Evolutionary conservation across 2,797 vertebrate genomes (phyloP), one percentile per base, ranked within the genome.

Genomic region (Siniperca obscura): DNA sequence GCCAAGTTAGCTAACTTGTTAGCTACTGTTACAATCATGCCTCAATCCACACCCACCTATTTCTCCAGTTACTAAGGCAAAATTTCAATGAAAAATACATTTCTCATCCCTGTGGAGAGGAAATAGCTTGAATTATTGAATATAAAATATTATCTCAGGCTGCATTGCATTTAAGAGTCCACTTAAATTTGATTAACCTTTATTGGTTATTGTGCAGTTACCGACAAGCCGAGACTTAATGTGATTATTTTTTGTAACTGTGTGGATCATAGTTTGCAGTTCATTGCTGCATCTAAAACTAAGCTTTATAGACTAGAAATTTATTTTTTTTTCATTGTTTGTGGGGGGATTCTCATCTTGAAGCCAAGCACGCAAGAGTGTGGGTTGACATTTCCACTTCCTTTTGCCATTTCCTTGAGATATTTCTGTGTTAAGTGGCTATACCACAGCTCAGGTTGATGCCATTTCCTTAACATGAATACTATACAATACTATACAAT

Each of bases 51-150:
- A 73, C 10, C 8, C 12, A 70, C 14, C 10, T n/a, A 14, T 68
- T 60, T 72, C 48, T 74, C 4, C 72, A 48, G 30, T 59, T 76
- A 62, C 57, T 2, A 56, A 40, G 46, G 60, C 61, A 76, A 75
- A 80, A 69, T 78, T 80, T 78, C 44, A 69, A 34, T 78, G 60
- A 78, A 88, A 30, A 81, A 27, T 46, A 5, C 2, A 16, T 69
- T 3, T 75, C 3, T 50, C 1, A 5, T 68, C 27, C 6, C 16
- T 27, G 5, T 22, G 16, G 5, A 17, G 57, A 50, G 44, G 60
- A 40, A 9, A 42, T 36, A 8, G 40, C 40, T 42, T 42, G 40
- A 12, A 10, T 42, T 42, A 42, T 42, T 42, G 40, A 42, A 42
- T 42, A 12, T 42, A 42, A 13, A 42, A 42, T 42, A 42, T 42